A percentile compares a stretch with the other conserved stretches of the same genome.
phyloP scores from a whole-genome alignment of 2,888 invertebrate genomes.

The Rhodophaea formosa region DNA sequence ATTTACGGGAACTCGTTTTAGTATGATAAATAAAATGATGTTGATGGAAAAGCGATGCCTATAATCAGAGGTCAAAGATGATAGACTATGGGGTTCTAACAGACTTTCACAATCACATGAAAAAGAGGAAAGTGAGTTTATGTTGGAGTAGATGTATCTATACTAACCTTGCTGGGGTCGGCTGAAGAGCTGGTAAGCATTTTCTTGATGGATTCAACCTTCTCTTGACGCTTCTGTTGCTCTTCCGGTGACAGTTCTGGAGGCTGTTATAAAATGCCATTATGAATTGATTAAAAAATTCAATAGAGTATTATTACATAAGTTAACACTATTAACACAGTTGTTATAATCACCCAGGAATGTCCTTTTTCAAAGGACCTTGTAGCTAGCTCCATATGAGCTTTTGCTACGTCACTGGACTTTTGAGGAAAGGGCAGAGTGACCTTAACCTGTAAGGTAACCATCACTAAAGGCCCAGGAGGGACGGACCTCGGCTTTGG shows the following conservation, averaged over 20 bases:
- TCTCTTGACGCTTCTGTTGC: constrained; percentile 89
- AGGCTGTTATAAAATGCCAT: constrained; percentile 64
- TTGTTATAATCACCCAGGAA: no score
- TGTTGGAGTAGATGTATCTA: not conserved
- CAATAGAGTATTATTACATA: no score
- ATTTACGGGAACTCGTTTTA: no score
- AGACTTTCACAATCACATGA: not conserved
- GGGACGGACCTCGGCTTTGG: no score
- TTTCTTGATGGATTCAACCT: constrained; percentile 94
- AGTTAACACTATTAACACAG: no score
- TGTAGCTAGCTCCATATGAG: no score
- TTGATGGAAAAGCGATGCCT: constrained; percentile 21
- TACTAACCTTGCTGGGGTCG: constrained; percentile 67
- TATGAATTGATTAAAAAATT: no score
- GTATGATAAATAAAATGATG: not conserved
- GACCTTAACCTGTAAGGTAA: no score
- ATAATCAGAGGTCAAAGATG: constrained; percentile 1
- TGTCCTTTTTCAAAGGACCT: no score
- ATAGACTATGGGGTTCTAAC: not conserved
- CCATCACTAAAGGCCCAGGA: no score
- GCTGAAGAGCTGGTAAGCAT: constrained; percentile 88
- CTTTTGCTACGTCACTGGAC: no score
- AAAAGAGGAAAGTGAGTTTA: not conserved
- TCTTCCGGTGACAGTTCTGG: constrained; percentile 93
- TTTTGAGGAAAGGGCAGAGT: no score